Evolutionary conservation across 2,113 vertebrate species (phyloP), one percentile per base, ranked within the genome.

Genomic region (Sialia sialis): DNA sequence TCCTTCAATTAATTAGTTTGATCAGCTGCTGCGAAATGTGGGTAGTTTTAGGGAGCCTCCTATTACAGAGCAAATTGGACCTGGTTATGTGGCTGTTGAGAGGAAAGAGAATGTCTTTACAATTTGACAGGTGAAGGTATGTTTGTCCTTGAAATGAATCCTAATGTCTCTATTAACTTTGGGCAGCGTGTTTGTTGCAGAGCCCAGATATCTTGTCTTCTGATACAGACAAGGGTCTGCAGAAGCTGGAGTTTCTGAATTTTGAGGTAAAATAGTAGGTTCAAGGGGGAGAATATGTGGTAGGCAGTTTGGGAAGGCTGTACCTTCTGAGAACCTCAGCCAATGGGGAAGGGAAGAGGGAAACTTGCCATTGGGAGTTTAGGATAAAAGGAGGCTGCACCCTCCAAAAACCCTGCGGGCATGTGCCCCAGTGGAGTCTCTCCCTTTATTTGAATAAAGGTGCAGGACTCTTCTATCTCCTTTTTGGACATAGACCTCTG

Each of bases 321-420:
- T 34, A 59, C 19, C 54, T 51, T 69, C 44, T 16, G 7, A 12
- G 11, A 60, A 59, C 34, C 36, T 69, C 44, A 30, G 36, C 19
- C 54, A 51, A 0, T 5, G 20, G 46, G 20, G 46, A 30, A 82
- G 60, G 44, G 66, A 60, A 60, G 25, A 43, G 36, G 46, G 30
- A 25, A 51, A 51, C 36, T 4, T 34, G 30, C 0, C 2, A 20
- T 25, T 4, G 10, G 6, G 43, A 49, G 30, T 49, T 39, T 3
- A 39, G 23, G 34, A 51, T 30, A 34, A 60, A 69, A 69, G 54
- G 25, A 82, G 25, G 36, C 55, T 51, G 55, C 0, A 0, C 36
- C 36, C 30, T 34, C 36, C 0, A 1, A 43, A 34, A 67, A 25
- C 0, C 1, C 2, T 0, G 6, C 1, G 4, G 15, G 14, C 1